Conservation (phyloP, 2,797 vertebrate species). For the Muraenolepis orangiensis region DNA sequence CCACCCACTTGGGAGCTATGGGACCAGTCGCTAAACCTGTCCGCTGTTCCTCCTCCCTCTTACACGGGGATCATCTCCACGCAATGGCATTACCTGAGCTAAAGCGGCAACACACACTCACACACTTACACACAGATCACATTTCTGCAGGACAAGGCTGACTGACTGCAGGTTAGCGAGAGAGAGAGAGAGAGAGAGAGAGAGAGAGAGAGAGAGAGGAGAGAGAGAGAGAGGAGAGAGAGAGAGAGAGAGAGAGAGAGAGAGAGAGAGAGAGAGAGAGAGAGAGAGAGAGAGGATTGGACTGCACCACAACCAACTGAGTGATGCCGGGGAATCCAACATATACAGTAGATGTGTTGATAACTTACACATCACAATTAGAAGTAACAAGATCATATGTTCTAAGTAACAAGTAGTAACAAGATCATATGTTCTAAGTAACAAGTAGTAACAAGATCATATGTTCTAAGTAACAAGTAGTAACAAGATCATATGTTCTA, state of each 20-base stretch:
- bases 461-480: no score
- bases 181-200: no score
- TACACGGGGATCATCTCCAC: slow-evolving; percentile 56
- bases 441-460: background rate
- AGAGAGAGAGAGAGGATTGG: background rate
- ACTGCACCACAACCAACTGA: background rate
- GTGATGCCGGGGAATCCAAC: background rate
- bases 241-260: background rate
- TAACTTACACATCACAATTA: background rate
- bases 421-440: no score
- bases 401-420: no score
- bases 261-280: background rate
- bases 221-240: background rate
- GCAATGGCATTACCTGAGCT: slow-evolving; percentile 41
- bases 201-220: no score
- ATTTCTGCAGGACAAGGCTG: slow-evolving; percentile 2
- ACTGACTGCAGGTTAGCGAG: background rate
- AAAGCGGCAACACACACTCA: slow-evolving; percentile 44
- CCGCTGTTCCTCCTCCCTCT: slow-evolving; percentile 45
- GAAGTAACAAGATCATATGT: background rate
- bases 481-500: background rate
- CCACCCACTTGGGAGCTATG: background rate
- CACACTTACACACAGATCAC: slow-evolving; percentile 34
- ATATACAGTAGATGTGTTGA: background rate
- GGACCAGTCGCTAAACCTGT: slow-evolving; percentile 29